These are phyloP conservation scores for Tenthredo amoena DNA, from an alignment of 2,888 invertebrate species.

Conservation along the genomic window DNA sequence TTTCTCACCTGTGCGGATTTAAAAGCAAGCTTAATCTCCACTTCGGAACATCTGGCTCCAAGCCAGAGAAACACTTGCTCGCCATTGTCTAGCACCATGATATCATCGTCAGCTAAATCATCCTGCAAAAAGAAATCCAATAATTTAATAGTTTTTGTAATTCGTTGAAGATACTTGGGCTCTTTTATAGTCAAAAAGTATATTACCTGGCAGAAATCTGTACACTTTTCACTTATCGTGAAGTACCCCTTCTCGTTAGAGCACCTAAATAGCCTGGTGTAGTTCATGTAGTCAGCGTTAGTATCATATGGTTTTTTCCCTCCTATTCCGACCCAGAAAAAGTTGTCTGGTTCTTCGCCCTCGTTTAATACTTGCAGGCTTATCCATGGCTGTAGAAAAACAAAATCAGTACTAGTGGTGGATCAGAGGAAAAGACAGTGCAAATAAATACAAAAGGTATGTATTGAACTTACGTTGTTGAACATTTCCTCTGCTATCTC, in stretches of 20 bases:
- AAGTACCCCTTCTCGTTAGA: constrained; percentile 99
- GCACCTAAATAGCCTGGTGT: constrained; percentile 96
- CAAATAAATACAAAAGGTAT: not conserved
- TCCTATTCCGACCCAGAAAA: constrained; percentile 98
- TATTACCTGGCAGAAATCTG: constrained; percentile 96
- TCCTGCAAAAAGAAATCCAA: constrained; percentile 84
- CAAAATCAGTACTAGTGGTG: constrained; percentile 4
- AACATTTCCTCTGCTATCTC: constrained; percentile 97
- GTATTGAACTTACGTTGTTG: constrained; percentile 84
- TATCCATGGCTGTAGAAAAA: constrained; percentile 77
- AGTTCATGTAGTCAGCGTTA: constrained; percentile 95
- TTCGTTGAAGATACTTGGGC: not conserved
- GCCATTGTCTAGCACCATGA: constrained; percentile 99
- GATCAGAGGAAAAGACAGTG: not conserved
- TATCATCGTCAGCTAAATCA: constrained; percentile 99
- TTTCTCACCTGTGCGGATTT: constrained; percentile 95
- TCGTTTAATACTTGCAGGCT: constrained; percentile 90
- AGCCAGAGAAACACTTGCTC: constrained; percentile 99
- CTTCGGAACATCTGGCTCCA: constrained; percentile 97
- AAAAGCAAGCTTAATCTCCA: constrained; percentile 98
- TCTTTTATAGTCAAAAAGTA: not conserved
- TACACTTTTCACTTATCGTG: constrained; percentile 99
- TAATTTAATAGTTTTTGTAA: not conserved
- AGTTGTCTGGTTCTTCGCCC: constrained; percentile 98
- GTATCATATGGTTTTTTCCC: constrained; percentile 94